Base-by-base conservation (phyloP, 2,797 vertebrate genomes). In the Sebastes itinus region DNA sequence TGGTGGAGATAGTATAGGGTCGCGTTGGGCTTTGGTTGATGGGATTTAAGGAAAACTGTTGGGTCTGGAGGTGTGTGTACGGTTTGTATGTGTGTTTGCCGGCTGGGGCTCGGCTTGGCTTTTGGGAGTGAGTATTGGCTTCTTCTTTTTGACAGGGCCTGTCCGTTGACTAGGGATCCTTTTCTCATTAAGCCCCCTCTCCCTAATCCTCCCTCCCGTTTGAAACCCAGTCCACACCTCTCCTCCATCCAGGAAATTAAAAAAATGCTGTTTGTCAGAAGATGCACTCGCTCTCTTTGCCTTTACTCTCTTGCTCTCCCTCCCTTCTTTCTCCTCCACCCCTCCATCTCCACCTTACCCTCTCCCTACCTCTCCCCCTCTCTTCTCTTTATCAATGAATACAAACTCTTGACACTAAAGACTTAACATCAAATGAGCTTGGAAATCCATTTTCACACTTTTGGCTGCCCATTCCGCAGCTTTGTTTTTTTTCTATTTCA, bases 401-500 rank as follows among this genome's bases (percentile, higher is more conserved):
- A 91, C 88, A 90, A 84, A 95, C 96, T 92, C 96, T 96, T 95
- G 96, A 97, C 97, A 97, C 97, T 97, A 94, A 97, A 97, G 97
- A 97, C 97, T 97, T 96, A 96, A 98, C 97, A 98, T 98, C 97
- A 97, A 98, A 97, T 98, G 92, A 96, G 95, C 95, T 96, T 95
- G 96, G 96, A 97, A 98, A 97, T 98, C 97, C 97, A 97, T 97
- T 97, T 97, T 96, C 96, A 96, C 96, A 96, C 95, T 96, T 96
- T 89, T 77, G 95, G 97, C 97, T 95, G 97, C 96, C 97, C 97
- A 96, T 97, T 97, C 90, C 95, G 95, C 95, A 89, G 95, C 95
- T 96, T 96, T 96, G 94, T 97, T 97, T 97, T 97, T 78, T 52
- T 27, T 73, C 6, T 67, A 18, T 88, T 91, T 90, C 84, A 89